Evolutionary conservation across 53 echinoderm and acorn worm genomes (phyloP).

Genomic region (Luidia sarsii): DNA sequence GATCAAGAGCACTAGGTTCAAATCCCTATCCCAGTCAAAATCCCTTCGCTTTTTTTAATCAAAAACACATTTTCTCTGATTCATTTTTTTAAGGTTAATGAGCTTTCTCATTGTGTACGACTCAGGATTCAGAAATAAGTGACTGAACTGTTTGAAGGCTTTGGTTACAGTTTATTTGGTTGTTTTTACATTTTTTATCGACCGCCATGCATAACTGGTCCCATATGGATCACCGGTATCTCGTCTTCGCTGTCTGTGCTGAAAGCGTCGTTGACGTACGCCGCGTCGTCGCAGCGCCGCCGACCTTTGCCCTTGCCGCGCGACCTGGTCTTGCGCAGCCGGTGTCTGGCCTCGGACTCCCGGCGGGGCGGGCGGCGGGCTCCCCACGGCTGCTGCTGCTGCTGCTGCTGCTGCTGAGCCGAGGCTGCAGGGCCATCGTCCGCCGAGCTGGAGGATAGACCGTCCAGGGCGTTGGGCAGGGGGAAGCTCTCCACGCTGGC

Average conservation of each 20-base stretch:
- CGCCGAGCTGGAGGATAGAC: slow-evolving; percentile 54
- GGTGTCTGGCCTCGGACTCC: slow-evolving; percentile 48
- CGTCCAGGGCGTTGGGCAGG: slow-evolving; percentile 77
- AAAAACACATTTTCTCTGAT: too few relatives aligned
- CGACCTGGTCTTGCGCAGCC: slow-evolving; percentile 79
- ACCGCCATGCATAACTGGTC: slow-evolving; percentile 48
- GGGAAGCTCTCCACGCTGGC: slow-evolving; percentile 85
- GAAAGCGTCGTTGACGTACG: slow-evolving; percentile 61
- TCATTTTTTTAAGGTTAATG: too few relatives aligned
- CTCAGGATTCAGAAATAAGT: too few relatives aligned
- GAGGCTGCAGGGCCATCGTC: too few relatives aligned
- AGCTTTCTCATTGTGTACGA: too few relatives aligned
- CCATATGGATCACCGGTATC: slow-evolving; percentile 79
- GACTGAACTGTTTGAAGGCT: too few relatives aligned
- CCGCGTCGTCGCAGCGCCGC: slow-evolving; percentile 47
- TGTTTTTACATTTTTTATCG: neutral
- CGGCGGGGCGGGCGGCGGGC: slow-evolving; percentile 24
- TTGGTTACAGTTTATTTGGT: neutral
- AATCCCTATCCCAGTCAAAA: too few relatives aligned
- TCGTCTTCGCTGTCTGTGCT: slow-evolving; percentile 71
- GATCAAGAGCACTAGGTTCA: too few relatives aligned
- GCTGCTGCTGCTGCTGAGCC: too few relatives aligned
- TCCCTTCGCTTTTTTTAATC: too few relatives aligned
- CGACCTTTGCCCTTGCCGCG: slow-evolving; percentile 91
- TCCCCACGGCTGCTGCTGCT: neutral